Evolutionary conservation across 2,888 invertebrate genomes (phyloP), one percentile per base, ranked within the genome.

Genomic region (Salticus scenicus): DNA sequence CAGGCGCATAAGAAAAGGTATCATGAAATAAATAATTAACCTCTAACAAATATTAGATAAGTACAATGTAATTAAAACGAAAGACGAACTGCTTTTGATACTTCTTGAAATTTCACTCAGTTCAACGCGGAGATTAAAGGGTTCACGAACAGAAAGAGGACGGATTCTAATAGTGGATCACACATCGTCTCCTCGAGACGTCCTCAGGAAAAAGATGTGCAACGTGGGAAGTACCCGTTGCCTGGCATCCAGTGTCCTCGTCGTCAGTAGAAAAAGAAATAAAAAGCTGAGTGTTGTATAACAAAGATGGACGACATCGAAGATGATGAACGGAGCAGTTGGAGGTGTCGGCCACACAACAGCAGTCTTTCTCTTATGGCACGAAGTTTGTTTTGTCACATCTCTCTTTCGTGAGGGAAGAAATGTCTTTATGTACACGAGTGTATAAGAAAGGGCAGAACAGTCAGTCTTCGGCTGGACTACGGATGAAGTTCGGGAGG

Each of bases 271-370:
- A 4, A 24, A 57, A 57, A 24, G 4, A 17, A 2, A 8, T 5
- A 2, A 57, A 57, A 17, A 4, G 24, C 5, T 7, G 7, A 57
- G 24, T 24, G 14, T 8, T 4, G 24, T 14, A 76, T 84, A 85
- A 85, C 74, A 85, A 57, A 84, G 66, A 86, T 86, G 86, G 86
- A 86, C 86, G 86, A 86, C 86, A 86, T 80, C 79, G 24, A 71
- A 86, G 76, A 85, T 75, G 75, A 79, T 79, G 85, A 79, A 85
- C n/a, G n/a, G 42, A 78, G 85, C 74, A 79, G 64, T 37, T 37
- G 37, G 79, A 85, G 47, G n/a, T n/a, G n/a, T n/a, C 42, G 84
- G 74, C 73, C 73, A 69, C 69, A 57, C 69, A 51, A 20, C 64
- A 51, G 71, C 42, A 57, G 37, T 37, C 37, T 37, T 10, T 33